Evolutionary conservation across 1,140 invertebrate species (phyloP).

Genomic region (Danaus melanippus): DNA sequence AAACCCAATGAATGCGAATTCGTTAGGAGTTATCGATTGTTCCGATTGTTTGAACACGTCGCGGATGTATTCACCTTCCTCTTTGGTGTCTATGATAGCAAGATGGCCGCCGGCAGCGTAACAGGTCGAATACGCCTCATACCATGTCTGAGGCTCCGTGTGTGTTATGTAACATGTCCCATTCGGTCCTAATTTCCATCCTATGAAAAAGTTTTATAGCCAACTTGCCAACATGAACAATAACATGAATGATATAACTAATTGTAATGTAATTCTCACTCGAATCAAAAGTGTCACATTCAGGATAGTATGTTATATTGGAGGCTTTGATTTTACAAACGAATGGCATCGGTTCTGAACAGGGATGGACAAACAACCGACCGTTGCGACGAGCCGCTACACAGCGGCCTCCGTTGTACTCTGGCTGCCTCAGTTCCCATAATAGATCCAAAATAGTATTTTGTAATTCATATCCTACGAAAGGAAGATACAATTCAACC

Average conservation of each 20-base stretch:
- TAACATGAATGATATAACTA: neutral
- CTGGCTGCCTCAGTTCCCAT: conserved; percentile 35
- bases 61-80: conserved; percentile 33
- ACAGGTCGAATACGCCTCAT: conserved; percentile 37
- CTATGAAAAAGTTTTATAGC: conserved; percentile 14
- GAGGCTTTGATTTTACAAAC: conserved; percentile 36
- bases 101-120: conserved; percentile 36
- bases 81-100: conserved; percentile 25
- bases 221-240: too few relatives aligned
- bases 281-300: conserved; percentile 36
- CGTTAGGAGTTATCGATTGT: conserved; percentile 26
- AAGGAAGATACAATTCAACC: neutral
- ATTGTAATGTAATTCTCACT: conserved; percentile 21
- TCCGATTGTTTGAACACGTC: conserved; percentile 35
- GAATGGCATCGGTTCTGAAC: conserved; percentile 29
- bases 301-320: conserved; percentile 25
- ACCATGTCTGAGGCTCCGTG: conserved; percentile 39
- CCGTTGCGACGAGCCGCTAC: conserved; percentile 34
- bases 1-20: conserved; percentile 48
- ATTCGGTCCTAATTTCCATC: conserved; percentile 37
- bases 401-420: conserved; percentile 32
- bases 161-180: conserved; percentile 37
- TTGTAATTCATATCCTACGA: conserved; percentile 25
- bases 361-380: conserved; percentile 32
- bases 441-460: conserved; percentile 36